These are phyloP conservation scores for Mesorhabditis sp. DNA, from an alignment of 2,888 invertebrate species.

Conservation along the genomic window DNA sequence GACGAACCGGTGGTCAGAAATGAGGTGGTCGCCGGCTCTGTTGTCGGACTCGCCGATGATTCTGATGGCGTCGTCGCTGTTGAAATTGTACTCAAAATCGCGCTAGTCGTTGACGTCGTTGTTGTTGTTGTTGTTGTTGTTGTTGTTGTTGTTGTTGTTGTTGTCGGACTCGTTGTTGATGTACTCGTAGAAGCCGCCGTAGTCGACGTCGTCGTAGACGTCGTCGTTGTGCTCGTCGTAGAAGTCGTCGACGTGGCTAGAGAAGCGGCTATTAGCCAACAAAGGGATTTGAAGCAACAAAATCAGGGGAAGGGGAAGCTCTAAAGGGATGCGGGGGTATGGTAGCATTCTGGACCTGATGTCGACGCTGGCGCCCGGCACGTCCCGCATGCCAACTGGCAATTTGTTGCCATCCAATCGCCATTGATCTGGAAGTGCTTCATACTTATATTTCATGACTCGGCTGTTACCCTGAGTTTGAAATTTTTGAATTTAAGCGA, in stretches of 20 bases:
- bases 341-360: slow-evolving; percentile 13
- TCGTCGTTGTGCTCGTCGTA: background rate
- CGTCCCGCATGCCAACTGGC: slow-evolving; percentile 47
- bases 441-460: no score
- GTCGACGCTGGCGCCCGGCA: slow-evolving; percentile 36
- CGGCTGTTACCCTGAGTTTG: no score
- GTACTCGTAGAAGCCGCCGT: background rate
- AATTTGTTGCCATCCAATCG: slow-evolving; percentile 51
- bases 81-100: background rate
- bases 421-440: slow-evolving; percentile 31
- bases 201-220: slow-evolving; percentile 4
- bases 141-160: slow-evolving; percentile 8
- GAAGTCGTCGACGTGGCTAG: background rate
- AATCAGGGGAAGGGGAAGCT: background rate
- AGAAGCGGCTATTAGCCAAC: background rate
- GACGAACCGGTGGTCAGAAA: background rate
- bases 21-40: background rate
- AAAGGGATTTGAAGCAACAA: background rate
- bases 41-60: background rate
- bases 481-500: no score
- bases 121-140: background rate
- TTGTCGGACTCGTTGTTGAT: background rate
- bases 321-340: background rate
- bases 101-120: background rate
- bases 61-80: background rate